These are phyloP conservation scores for Bucorvus abyssinicus DNA, from an alignment of 2,797 vertebrate genomes.

Conservation along the genomic window DNA sequence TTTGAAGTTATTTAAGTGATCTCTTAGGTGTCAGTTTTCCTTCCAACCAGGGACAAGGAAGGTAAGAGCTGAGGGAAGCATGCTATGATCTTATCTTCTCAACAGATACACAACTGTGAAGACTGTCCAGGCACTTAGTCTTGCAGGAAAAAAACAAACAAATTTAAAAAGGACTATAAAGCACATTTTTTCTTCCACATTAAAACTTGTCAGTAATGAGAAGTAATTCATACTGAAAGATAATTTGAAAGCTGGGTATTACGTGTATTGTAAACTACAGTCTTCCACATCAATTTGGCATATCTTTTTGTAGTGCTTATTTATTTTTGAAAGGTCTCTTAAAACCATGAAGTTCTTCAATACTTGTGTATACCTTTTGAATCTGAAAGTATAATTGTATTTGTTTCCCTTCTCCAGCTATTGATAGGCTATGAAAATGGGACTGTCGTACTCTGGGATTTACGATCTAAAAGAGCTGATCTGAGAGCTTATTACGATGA, in stretches of 20 bases:
- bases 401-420: constrained; percentile 77
- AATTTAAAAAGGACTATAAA: background rate
- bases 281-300: background rate
- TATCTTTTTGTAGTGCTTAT: background rate
- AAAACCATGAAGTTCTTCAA: background rate
- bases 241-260: background rate
- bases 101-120: background rate
- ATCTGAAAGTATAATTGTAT: background rate
- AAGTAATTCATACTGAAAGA: background rate
- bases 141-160: rapidly evolving
- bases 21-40: background rate
- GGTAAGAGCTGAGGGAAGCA: background rate
- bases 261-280: background rate
- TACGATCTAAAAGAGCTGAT: constrained; percentile 91
- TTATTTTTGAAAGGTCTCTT: background rate
- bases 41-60: background rate
- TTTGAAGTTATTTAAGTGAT: background rate
- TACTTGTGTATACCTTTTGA: background rate
- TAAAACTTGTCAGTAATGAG: background rate
- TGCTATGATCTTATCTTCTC: background rate
- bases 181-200: background rate
- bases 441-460: constrained; percentile 94
- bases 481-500: constrained; percentile 97
- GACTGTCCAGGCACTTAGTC: background rate
- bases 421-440: constrained; percentile 97